Evolutionary conservation across 2,797 vertebrate genomes (phyloP), one percentile per base, ranked within the genome.

Genomic region (Tangara arthus): DNA sequence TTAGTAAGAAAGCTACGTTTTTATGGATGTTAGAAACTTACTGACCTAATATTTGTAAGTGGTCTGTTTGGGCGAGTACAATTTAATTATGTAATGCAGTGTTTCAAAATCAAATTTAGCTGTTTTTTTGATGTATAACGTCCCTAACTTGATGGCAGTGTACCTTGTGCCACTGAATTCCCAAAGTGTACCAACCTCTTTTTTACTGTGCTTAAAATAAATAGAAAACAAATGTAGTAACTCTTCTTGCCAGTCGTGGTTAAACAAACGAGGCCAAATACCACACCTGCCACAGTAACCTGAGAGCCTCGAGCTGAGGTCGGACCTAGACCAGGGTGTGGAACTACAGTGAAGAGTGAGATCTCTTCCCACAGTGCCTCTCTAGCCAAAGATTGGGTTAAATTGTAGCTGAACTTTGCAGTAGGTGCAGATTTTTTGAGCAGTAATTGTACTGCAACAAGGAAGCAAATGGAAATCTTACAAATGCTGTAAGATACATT

Each of bases 201-300:
- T 98, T 98, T 98, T 98, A 98, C 97, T 98, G 97, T 98, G 98
- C 98, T 98, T 98, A 98, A 98, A 99, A 99, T 99, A 99, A 99
- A 99, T 98, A 98, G 98, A 98, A 97, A 97, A 97, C 96, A 92
- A 96, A 97, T 97, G 97, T 97, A 98, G 97, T 97, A 97, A 96
- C 63, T 96, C 95, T 97, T 97, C 94, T 96, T 98, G 97, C 97
- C 94, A 96, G 97, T 97, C 95, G 91, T 97, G 94, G 96, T 98
- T 97, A 91, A 95, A 93, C 95, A 77, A 88, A 94, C 1, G 97
- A 97, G 97, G 97, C 96, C 83, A 65, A 93, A 64, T 87, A 60
- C 96, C 96, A 92, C 96, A 97, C 96, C 92, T 92, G 56, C 83
- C 10, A 76, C 96, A 81, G 73, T 94, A 93, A 96, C 76, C 83